Conservation (phyloP, 2,888 invertebrate species). For the Oxystoma pomonae region DNA sequence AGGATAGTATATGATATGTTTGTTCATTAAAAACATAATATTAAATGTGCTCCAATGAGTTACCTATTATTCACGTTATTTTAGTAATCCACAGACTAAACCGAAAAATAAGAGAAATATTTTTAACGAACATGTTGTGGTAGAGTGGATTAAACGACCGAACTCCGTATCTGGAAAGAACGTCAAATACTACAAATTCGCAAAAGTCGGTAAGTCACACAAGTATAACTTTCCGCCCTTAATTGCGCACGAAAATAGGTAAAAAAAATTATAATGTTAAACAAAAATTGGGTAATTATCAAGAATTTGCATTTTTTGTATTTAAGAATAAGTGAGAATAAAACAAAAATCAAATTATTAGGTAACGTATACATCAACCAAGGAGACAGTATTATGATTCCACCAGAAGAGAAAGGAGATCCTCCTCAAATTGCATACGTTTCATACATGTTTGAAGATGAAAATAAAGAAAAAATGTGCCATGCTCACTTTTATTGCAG, state of each 20-base stretch:
- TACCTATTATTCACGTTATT: too few species aligned
- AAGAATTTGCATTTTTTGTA: background rate
- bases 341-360: too few species aligned
- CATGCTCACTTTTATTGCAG: conserved; percentile 49
- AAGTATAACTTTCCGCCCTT: background rate
- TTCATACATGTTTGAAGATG: conserved; percentile 19
- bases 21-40: too few species aligned
- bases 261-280: too few species aligned
- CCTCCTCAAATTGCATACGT: conserved; percentile 17
- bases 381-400: conserved; percentile 15
- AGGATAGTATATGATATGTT: too few species aligned
- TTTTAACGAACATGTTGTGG: background rate
- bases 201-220: conserved; percentile 16
- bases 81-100: too few species aligned
- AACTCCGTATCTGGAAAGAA: conserved; percentile 5
- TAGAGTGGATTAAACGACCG: conserved; percentile 17
- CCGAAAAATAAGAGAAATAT: background rate
- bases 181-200: conserved; percentile 12
- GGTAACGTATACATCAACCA: conserved; percentile 19
- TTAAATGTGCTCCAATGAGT: too few species aligned
- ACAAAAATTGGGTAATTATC: conserved; percentile 2
- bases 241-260: too few species aligned
- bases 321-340: too few species aligned
- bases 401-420: conserved; percentile 9
- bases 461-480: conserved; percentile 29